Percentiles rank a stretch among this genome's conserved stretches.
Evolutionary conservation across 2,888 invertebrate genomes (phyloP).

Genomic region (Plutella xylostella): DNA sequence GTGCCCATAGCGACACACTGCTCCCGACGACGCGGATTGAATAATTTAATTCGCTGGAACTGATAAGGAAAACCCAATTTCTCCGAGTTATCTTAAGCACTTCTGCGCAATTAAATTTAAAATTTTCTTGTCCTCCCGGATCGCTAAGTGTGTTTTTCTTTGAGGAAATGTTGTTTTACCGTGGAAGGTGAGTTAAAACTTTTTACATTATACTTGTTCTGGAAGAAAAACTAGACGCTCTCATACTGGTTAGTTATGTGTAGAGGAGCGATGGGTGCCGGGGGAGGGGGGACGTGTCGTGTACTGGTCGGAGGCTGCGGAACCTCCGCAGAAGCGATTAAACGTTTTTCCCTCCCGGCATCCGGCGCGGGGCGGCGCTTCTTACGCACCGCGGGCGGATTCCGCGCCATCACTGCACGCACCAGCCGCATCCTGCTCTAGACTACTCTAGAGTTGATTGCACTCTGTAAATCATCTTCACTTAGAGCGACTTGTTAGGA

Average conservation of each 20-base stretch:
- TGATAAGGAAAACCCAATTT: slow-evolving; percentile 29
- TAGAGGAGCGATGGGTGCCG: too few species aligned
- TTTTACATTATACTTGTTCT: too few species aligned
- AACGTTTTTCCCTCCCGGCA: slow-evolving; percentile 39
- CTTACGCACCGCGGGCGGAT: slow-evolving; percentile 15
- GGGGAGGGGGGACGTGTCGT: too few species aligned
- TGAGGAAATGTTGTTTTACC: too few species aligned
- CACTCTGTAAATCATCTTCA: background rate
- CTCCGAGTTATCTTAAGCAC: slow-evolving; percentile 17
- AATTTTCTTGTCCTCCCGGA: too few species aligned
- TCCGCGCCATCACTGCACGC: background rate
- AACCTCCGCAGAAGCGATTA: slow-evolving; percentile 47
- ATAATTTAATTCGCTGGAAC: slow-evolving; percentile 34
- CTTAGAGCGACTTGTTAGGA: background rate
- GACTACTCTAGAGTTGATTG: slow-evolving; percentile 6
- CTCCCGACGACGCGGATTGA: slow-evolving; percentile 35
- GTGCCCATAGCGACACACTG: slow-evolving; percentile 15
- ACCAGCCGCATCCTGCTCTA: slow-evolving; percentile 2
- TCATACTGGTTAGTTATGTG: too few species aligned
- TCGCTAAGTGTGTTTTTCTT: too few species aligned
- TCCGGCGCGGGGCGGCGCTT: slow-evolving; percentile 31
- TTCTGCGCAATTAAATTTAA: slow-evolving; percentile 39
- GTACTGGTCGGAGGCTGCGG: too few species aligned
- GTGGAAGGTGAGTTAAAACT: too few species aligned
- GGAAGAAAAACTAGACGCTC: too few species aligned